These are phyloP conservation scores for Zootoca vivipara DNA, from an alignment of 2,113 vertebrate genomes.

Conservation along the genomic window DNA sequence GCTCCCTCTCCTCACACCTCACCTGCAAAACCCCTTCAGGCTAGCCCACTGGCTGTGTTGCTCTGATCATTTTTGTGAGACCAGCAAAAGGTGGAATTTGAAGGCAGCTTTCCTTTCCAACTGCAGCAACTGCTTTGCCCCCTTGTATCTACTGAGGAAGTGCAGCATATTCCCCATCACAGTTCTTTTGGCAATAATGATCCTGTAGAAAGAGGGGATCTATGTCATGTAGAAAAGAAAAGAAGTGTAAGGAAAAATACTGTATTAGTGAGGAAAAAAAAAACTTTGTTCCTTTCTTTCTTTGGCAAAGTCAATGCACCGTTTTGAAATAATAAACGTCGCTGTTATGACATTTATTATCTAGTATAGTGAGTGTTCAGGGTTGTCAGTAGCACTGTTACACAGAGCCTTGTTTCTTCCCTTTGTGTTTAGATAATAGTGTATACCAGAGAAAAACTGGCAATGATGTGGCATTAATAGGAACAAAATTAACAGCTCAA, in stretches of 20 bases:
- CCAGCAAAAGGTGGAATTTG: slow-evolving; percentile 14
- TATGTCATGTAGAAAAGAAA: background rate
- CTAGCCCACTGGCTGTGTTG: background rate
- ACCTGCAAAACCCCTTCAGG: background rate
- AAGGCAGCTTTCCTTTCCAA: background rate
- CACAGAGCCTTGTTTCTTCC: too few relatives aligned
- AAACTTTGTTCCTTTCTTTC: background rate
- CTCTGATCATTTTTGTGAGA: background rate
- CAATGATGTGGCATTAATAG: too few relatives aligned
- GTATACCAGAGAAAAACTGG: too few relatives aligned
- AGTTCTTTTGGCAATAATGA: background rate
- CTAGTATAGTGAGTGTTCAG: background rate
- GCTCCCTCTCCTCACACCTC: slow-evolving; percentile 5
- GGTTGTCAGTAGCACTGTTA: background rate
- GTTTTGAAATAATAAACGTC: background rate
- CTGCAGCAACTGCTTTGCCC: background rate
- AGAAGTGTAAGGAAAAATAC: background rate
- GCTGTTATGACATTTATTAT: background rate
- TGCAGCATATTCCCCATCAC: background rate
- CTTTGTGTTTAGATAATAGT: too few relatives aligned
- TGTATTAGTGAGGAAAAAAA: background rate
- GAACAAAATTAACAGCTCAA: too few relatives aligned
- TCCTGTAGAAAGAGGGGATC: background rate
- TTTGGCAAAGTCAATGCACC: background rate
- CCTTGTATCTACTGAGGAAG: slow-evolving; percentile 4